Base-by-base conservation (phyloP, 2,888 invertebrate species). In the Drosophila paramelanica region DNA sequence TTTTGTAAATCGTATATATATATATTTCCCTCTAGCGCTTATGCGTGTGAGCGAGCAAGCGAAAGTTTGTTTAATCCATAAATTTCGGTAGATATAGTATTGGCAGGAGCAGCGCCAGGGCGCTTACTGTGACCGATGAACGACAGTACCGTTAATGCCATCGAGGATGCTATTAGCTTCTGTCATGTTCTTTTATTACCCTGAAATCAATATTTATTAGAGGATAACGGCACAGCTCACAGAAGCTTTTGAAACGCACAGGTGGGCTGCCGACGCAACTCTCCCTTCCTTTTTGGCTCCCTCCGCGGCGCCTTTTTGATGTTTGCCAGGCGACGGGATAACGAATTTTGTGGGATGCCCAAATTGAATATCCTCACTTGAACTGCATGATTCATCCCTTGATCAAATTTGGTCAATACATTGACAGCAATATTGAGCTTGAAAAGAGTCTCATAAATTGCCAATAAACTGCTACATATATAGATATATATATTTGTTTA, bases 191-290 rank as follows among this genome's bases (percentile, higher is more conserved):
- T 75, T 82, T 79, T 81, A 81, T 81, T 81, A 79, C 75, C 68
- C 57, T 57, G 64, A 82, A 84, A 84, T 84, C 84, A 82, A 84
- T 84, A 82, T 84, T 84, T 81, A 81, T 84, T 84, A 81, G 75
- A 73, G 69, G 67, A 79, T 81, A 84, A 82, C 75, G 67, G 61
- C 67, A 17, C 55, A 53, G 77, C 50, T 56, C 45, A 50, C 36
- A 57, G 39, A 55, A 56, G 42, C 43, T 49, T 36, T 36, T 38
- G 14, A n/a, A 31, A 36, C 17, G n/a, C 49, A 45, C 67, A 75
- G 72, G 73, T 78, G 65, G 27, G 58, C 46, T n/a, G 31, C 42
- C 11, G 41, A 11, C 39, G 25, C n/a, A 25, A 17, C 11, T 14
- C 8, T 13, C 43, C 14, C n/a, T 13, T 13, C 25, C 10, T 31